These are phyloP conservation scores for Meteorus cinctellus DNA, from an alignment of 2,888 invertebrate species.

Conservation along the genomic window DNA sequence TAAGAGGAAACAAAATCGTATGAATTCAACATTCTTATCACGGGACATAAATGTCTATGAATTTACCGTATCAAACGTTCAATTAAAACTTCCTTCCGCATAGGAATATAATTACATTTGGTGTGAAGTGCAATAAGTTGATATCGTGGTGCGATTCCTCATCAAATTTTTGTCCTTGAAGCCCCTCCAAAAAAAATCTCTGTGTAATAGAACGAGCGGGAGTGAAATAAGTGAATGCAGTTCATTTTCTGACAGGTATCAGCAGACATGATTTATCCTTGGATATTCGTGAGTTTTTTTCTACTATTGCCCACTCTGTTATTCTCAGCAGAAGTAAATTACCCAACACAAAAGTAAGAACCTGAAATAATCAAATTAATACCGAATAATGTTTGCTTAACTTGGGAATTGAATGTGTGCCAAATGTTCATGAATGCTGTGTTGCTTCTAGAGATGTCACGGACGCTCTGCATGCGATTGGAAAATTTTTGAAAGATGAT, in stretches of 20 bases:
- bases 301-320: not conserved
- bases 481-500: slow-evolving; percentile 48
- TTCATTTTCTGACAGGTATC: slow-evolving; percentile 15
- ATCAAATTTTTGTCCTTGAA: slow-evolving; percentile 16
- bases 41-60: slow-evolving; percentile 53
- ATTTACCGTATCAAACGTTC: slow-evolving; percentile 53
- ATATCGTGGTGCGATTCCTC: slow-evolving; percentile 25
- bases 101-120: slow-evolving; percentile 52
- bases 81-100: slow-evolving; percentile 59
- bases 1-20: slow-evolving; percentile 19
- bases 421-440: not conserved
- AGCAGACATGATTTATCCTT: slow-evolving; percentile 27
- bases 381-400: not conserved
- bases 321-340: slow-evolving; percentile 3
- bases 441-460: slow-evolving; percentile 47
- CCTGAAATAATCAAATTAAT: not conserved
- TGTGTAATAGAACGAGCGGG: not conserved
- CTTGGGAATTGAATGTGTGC: not conserved
- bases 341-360: slow-evolving; percentile 16
- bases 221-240: not conserved
- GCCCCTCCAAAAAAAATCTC: not conserved
- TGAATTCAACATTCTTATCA: slow-evolving; percentile 36
- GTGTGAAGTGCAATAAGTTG: slow-evolving; percentile 11
- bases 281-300: slow-evolving; percentile 6
- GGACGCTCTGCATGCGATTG: slow-evolving; percentile 49